Evolutionary conservation across 2,888 invertebrate genomes (phyloP), one percentile per base, ranked within the genome.

Genomic region (Spodoptera exigua): DNA sequence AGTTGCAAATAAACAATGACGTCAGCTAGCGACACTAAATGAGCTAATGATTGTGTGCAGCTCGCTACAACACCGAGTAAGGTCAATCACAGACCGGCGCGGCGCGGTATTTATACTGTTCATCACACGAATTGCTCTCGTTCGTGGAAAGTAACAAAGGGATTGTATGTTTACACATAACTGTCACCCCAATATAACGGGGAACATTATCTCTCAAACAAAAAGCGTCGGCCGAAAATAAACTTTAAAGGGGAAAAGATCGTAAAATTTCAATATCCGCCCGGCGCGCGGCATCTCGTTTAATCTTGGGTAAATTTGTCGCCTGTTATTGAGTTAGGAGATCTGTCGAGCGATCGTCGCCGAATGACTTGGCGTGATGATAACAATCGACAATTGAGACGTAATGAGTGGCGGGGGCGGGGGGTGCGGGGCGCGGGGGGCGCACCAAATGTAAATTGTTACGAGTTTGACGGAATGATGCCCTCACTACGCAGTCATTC

Each of bases 251-350:
- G 76, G 73, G 67, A 64, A 27, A 65, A 67, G 68, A 78, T 86
- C 82, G 85, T 86, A 83, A 88, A 86, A 87, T 85, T 83, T 86
- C 86, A 86, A 87, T 89, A 87, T 86, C 86, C 86, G 84, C 82
- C 81, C 74, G 72, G 78, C 79, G 68, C 82, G 81, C 74, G 72
- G 78, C 79, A 67, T 75, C 78, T 80, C 78, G 80, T 89, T 84
- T 86, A 83, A 88, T 89, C 85, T 87, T 73, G 63, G 77, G 76
- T 81, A 78, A 84, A 85, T 85, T 85, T 83, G 88, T 87, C 85
- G 78, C 80, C 76, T 56, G 62, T 56, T 78, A 78, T 76, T 78
- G 78, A 80, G 81, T 82, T 78, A 79, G 61, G 57, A 67, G 73
- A 56, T 65, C 66, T 73, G 64, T 52, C 67, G 68, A 49, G 62